Percentiles rank a stretch among this genome's conserved stretches.
Conservation (phyloP, 2,113 vertebrate genomes). For the Riparia riparia region DNA sequence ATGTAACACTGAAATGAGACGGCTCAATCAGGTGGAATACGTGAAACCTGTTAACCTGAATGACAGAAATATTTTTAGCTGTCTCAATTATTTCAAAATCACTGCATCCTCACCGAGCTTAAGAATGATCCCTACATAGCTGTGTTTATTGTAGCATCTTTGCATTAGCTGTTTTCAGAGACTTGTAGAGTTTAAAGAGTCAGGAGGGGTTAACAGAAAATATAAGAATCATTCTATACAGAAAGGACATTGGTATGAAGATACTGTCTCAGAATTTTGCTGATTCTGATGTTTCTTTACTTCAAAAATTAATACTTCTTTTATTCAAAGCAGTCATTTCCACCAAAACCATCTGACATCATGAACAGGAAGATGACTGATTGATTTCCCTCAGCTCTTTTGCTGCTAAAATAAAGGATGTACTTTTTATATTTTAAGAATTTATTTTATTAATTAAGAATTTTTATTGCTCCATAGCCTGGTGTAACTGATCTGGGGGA, state of each 20-base stretch:
- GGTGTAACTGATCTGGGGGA: not conserved
- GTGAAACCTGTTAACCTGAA: constrained; percentile 38
- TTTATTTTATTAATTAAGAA: not conserved
- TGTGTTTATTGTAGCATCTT: constrained; percentile 13
- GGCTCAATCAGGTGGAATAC: not conserved
- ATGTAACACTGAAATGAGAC: not conserved
- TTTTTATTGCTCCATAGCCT: not conserved
- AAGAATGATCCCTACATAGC: constrained; percentile 21
- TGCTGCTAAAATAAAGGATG: not conserved
- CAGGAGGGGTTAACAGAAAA: not conserved
- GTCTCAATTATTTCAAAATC: constrained; percentile 28
- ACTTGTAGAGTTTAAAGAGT: constrained; percentile 3
- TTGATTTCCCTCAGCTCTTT: not conserved
- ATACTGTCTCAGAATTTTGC: not conserved
- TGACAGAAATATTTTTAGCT: not conserved
- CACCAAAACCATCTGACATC: not conserved
- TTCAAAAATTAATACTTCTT: not conserved
- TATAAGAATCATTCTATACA: not conserved
- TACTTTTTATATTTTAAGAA: not conserved
- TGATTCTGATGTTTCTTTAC: not conserved
- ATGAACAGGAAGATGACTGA: not conserved
- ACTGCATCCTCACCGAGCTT: constrained; percentile 21
- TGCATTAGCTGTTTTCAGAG: not conserved
- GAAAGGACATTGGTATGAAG: not conserved
- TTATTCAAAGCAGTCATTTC: not conserved